A percentile compares a stretch with the other conserved stretches of the same genome.
These are phyloP conservation scores for Cynoglossus semilaevis DNA, from an alignment of 2,113 vertebrate species.

Conservation along the genomic window DNA sequence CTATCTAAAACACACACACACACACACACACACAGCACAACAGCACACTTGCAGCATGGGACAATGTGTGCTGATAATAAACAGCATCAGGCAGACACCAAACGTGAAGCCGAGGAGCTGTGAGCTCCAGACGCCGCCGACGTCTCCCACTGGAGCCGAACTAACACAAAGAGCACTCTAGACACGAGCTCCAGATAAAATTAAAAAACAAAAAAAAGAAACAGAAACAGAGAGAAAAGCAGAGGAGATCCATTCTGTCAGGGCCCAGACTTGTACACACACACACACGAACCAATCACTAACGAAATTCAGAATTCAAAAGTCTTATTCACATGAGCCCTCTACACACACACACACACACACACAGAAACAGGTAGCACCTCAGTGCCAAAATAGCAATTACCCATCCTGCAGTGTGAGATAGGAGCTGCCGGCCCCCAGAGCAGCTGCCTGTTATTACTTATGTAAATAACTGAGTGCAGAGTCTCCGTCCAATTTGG, in stretches of 20 bases:
- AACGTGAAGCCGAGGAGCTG: slow-evolving; percentile 47
- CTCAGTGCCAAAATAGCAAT: slow-evolving; percentile 67
- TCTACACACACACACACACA: slow-evolving; percentile 14
- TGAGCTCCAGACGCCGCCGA: slow-evolving; percentile 29
- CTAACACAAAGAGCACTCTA: slow-evolving; percentile 36
- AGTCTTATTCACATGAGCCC: slow-evolving; percentile 15
- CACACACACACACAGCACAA: too few relatives aligned
- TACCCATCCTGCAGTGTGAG: slow-evolving; percentile 54
- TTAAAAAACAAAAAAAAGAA: too few relatives aligned
- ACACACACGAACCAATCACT: slow-evolving; percentile 13
- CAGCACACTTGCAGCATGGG: slow-evolving; percentile 43
- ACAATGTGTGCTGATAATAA: slow-evolving; percentile 49
- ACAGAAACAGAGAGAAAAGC: neutral
- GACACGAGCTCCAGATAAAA: slow-evolving; percentile 36
- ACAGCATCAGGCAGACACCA: slow-evolving; percentile 39
- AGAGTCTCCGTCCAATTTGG: slow-evolving; percentile 67
- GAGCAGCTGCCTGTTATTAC: slow-evolving; percentile 65
- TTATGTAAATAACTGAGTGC: slow-evolving; percentile 68
- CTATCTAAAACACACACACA: slow-evolving; percentile 57
- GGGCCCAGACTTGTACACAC: neutral
- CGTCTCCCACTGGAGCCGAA: slow-evolving; percentile 48
- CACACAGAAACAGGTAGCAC: slow-evolving; percentile 53
- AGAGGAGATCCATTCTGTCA: slow-evolving; percentile 14
- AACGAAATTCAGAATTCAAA: slow-evolving; percentile 23
- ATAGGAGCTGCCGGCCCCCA: slow-evolving; percentile 51